Base-by-base conservation (phyloP, 2,888 invertebrate genomes). In the Lomographa bimaculata region DNA sequence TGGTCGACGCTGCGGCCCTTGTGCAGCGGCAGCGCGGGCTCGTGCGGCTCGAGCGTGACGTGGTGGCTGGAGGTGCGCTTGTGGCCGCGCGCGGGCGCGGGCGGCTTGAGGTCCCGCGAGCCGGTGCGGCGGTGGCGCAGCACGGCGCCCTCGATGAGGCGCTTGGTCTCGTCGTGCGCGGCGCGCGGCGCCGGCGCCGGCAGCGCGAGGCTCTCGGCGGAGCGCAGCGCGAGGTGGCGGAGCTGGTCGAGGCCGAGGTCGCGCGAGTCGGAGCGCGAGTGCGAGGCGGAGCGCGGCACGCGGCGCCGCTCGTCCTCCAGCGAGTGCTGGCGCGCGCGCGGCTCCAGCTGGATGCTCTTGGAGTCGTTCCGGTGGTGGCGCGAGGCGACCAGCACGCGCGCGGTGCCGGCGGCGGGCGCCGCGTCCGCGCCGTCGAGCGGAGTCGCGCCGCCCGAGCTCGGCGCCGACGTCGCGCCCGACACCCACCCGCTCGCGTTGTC, bases 311-410 rank as follows among this genome's bases (percentile, higher is more conserved):
- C 69, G 44, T 78, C 83, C 17, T 81, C 84, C 1, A 62, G 51
- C 35, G 79, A 71, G 60, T 77, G 80, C 28, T 81, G 83, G 0
- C 82, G 87, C 65, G 89, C 84, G 75, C 91, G 85, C 54, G 90
- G 89, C 64, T 92, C 92, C 54, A 92, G 73, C 57, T 92, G 92
- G 54, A 92, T 90, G n/a, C 91, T 91, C 62, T 92, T 91, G 46
- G 92, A 92, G 74, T 92, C 91, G 74, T 91, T 91, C 46, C 92
- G 87, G 16, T 91, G 82, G 58, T 92, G 92, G 1, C 89, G 76
- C 41, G 90, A 90, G 3, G 90, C 89, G 35, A 89, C 79, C 2
- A 91, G 74, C 18, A 90, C 89, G 43, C 90, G 77, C 26, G 86
- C 79, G 53, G 66, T 68, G 16, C 70, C 73, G 46, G 50, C 47